Conservation (phyloP, 1,140 invertebrate genomes). For the Dinoponera quadriceps region DNA sequence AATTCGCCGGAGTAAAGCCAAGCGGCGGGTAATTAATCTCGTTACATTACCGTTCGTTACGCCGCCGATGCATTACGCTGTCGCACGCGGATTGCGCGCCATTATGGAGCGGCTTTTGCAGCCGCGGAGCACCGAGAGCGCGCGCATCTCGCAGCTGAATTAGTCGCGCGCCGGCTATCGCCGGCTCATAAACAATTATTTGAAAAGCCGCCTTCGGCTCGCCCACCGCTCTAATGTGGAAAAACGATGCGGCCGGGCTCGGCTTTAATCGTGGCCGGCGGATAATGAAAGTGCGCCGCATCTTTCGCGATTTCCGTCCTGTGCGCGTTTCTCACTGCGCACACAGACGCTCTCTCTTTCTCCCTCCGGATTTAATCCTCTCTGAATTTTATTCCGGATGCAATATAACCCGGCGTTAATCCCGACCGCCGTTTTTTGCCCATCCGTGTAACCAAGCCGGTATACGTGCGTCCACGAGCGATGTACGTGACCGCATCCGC, state of each 20-base stretch:
- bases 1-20: conserved; percentile 11
- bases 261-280: not conserved
- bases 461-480: not conserved
- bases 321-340: not conserved
- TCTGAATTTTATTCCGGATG: conserved; percentile 36
- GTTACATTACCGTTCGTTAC: conserved; percentile 45
- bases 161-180: not conserved
- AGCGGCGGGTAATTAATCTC: conserved; percentile 45
- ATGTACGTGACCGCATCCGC: not conserved
- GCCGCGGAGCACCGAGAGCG: not conserved
- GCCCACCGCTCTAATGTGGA: not conserved
- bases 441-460: conserved; percentile 12
- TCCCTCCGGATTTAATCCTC: conserved; percentile 41
- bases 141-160: not conserved
- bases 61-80: conserved; percentile 43
- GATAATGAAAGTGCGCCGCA: conserved; percentile 30
- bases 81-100: conserved; percentile 20
- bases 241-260: conserved; percentile 18
- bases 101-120: conserved; percentile 40
- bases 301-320: not conserved
- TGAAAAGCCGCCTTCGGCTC: not conserved
- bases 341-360: not conserved
- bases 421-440: not conserved
- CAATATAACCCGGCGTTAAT: conserved; percentile 55
- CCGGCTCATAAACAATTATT: conserved; percentile 8